Conservation (phyloP, 2,113 vertebrate species). For the Abramis brama region DNA sequence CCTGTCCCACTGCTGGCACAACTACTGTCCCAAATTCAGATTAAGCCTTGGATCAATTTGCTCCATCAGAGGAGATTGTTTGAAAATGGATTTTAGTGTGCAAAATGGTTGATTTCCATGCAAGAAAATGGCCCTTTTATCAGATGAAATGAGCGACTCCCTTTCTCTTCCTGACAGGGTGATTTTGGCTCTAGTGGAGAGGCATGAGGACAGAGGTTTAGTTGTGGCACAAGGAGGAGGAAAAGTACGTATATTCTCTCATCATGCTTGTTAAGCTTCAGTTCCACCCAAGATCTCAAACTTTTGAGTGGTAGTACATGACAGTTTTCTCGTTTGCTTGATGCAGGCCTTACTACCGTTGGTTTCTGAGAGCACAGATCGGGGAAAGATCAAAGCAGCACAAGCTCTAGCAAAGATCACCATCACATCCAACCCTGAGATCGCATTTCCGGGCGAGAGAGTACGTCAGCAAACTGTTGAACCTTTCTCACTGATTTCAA, state of each 20-base stretch:
- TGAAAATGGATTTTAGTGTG: constrained; percentile 15
- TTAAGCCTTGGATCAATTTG: not conserved
- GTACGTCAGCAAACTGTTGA: constrained; percentile 67
- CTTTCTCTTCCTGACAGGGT: constrained; percentile 74
- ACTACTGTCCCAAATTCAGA: constrained; percentile 3
- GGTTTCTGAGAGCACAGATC: constrained; percentile 88
- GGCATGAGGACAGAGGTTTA: constrained; percentile 86
- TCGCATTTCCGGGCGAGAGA: constrained; percentile 94
- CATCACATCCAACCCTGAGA: constrained; percentile 94
- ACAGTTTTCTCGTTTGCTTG: not conserved
- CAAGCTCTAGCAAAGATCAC: constrained; percentile 95
- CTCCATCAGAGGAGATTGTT: constrained; percentile 6
- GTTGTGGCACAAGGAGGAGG: constrained; percentile 96
- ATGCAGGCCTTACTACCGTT: constrained; percentile 88
- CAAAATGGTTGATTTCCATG: not conserved
- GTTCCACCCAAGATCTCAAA: too few relatives aligned
- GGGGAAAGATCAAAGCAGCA: constrained; percentile 91
- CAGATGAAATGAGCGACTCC: not conserved
- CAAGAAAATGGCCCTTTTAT: not conserved
- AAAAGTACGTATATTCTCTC: constrained; percentile 80
- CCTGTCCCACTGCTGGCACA: not conserved
- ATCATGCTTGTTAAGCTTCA: too few relatives aligned
- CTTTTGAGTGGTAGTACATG: not conserved
- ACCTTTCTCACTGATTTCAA: not conserved
- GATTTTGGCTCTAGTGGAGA: constrained; percentile 91